Conservation (phyloP, 2,888 invertebrate genomes). For the Plebejus melissa region DNA sequence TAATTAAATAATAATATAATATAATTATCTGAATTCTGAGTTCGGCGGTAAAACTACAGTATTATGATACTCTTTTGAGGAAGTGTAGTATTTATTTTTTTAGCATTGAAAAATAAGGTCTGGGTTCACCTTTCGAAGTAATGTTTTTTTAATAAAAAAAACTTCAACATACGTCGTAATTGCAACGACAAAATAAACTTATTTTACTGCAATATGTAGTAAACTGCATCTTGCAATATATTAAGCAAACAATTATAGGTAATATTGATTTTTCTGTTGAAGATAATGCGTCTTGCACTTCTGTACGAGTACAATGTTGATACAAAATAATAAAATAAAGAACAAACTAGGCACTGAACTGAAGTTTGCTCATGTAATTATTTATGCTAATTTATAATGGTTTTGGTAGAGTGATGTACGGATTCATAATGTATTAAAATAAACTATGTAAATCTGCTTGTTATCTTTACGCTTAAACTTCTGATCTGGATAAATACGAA, state of each 20-base stretch:
- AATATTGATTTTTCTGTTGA: slow-evolving; percentile 10
- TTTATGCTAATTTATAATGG: background rate
- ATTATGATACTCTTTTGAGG: background rate
- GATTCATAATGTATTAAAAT: too few relatives aligned
- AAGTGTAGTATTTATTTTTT: background rate
- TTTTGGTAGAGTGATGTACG: background rate
- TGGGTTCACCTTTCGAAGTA: background rate
- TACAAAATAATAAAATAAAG: background rate
- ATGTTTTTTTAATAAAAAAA: background rate
- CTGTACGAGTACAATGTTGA: background rate
- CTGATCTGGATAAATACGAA: too few relatives aligned
- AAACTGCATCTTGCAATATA: background rate
- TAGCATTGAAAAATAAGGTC: background rate
- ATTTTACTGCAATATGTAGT: background rate
- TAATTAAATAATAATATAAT: too few relatives aligned
- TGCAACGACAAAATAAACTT: background rate
- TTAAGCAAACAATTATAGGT: background rate
- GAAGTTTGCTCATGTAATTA: background rate
- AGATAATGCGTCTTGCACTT: background rate
- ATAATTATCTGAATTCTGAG: too few relatives aligned
- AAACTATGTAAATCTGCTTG: too few relatives aligned
- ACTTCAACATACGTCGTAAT: background rate
- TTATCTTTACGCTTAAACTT: too few relatives aligned
- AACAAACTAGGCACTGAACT: background rate
- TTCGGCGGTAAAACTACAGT: too few relatives aligned